phyloP scores from a whole-genome alignment of 1,140 invertebrate genomes.

The Aleiodes sp. region DNA sequence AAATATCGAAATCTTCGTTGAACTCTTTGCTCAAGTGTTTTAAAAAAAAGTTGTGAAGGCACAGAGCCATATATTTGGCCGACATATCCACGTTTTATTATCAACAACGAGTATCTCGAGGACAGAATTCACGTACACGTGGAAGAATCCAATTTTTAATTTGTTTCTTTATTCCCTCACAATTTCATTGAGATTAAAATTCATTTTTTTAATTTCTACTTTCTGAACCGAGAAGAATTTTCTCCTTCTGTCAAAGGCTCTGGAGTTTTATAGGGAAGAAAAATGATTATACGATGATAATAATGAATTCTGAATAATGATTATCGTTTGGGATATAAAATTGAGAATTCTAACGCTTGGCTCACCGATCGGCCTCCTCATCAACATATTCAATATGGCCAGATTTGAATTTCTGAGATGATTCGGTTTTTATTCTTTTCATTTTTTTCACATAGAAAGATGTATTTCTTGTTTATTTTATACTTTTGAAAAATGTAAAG shows the following conservation, averaged over 20 bases:
- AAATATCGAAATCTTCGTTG: no score
- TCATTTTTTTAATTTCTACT: not conserved
- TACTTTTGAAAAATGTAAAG: not conserved
- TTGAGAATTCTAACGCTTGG: not conserved
- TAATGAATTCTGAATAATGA: not conserved
- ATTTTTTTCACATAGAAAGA: not conserved
- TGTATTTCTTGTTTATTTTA: not conserved
- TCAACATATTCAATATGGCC: slow-evolving; percentile 12
- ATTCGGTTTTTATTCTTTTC: slow-evolving; percentile 1
- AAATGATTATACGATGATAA: no score
- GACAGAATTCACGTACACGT: not conserved
- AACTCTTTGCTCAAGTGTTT: not conserved
- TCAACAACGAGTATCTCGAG: not conserved
- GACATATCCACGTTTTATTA: not conserved
- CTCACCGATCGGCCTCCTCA: not conserved
- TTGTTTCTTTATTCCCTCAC: not conserved
- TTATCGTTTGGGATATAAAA: not conserved
- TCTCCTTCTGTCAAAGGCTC: not conserved
- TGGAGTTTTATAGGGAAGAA: no score
- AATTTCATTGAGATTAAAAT: not conserved
- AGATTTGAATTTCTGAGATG: slow-evolving; percentile 17
- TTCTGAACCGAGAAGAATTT: not conserved
- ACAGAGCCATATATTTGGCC: not conserved
- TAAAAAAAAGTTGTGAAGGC: not conserved
- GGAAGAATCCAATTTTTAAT: not conserved